Base-by-base conservation (phyloP, 64 coral and sea anemone species). In the Anthopleura sola region DNA sequence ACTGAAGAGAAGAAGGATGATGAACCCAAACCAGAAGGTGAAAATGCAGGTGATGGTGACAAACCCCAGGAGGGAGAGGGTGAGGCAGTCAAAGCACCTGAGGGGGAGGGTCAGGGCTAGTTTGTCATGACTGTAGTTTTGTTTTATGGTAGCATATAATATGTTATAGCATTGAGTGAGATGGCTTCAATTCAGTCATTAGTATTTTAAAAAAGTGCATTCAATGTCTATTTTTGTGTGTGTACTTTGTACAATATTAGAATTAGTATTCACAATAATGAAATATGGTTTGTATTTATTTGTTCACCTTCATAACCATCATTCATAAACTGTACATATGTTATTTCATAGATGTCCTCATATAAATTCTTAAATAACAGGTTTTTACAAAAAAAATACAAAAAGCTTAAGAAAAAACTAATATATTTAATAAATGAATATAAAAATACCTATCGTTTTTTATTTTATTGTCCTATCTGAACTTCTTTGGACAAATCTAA, bases 1-100 rank as follows among this genome's bases (percentile, higher is more conserved):
- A 86, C 31, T 49, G 51, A 49, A 78, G 78, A 57, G 10, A 78
- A 90, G 19, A 71, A 80, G 17, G 57, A 68, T 75, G 80, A 81
- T 5, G 87, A 82, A 17, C 19, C 80, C 32, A 86, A 88, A 75
- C 50, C 90, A 10, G 84, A 80, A 21, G 83, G 32, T 86, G 84
- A 48, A 21, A 29, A 13, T 54, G 26, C 34, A 55, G 78, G 19
- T 21, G 86, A 91, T 14, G 87, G 36, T 7, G 84, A 48, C 50
- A 86, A 89, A 40, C 37, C 86, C 24, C 33, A 88, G 17, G 87
- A 75, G 23, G 90, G 19, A 36, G 90, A 62, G 18, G 55, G 38
- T 62, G 74, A 64, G 32, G 85, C 77, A 29, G 50, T 26, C 33
- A 58, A 89, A 60, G 64, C 64, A 66, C 56, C 66, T 83, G 92